Conservation (phyloP, 1,140 invertebrate genomes). For the Rhyacophila brunnea region DNA sequence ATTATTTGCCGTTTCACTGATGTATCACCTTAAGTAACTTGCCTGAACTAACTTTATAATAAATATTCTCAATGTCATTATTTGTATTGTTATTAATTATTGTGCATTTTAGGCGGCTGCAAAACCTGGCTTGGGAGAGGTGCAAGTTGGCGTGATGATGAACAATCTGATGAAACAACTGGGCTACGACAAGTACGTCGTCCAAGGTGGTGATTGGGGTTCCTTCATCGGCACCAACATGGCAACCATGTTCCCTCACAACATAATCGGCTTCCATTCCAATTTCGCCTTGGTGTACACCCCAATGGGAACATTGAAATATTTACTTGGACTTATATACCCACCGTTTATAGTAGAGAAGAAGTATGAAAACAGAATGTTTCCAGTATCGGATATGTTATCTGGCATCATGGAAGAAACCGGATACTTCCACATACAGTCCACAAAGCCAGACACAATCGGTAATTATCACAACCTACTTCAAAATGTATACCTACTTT, state of each 20-base stretch:
- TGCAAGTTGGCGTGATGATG: conserved; percentile 72
- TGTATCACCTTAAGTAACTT: no score
- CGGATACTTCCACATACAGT: conserved; percentile 83
- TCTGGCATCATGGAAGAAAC: conserved; percentile 61
- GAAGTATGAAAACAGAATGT: conserved; percentile 59
- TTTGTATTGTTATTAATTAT: no score
- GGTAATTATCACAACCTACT: conserved; percentile 39
- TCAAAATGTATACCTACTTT: no score
- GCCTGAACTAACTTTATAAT: no score
- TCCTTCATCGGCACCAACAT: conserved; percentile 61
- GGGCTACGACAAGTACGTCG: conserved; percentile 71
- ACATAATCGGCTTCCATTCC: conserved; percentile 53
- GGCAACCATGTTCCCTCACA: conserved; percentile 69
- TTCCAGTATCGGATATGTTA: conserved; percentile 56
- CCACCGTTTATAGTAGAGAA: conserved; percentile 57
- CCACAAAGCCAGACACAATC: conserved; percentile 88
- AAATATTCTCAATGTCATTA: no score
- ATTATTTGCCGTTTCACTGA: no score
- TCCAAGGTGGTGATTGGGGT: conserved; percentile 86
- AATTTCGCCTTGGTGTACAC: conserved; percentile 35
- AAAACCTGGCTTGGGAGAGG: conserved; percentile 60
- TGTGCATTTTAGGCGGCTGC: conserved; percentile 49
- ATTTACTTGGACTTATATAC: conserved; percentile 38
- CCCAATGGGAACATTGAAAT: conserved; percentile 22
- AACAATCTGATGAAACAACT: conserved; percentile 81